Base-by-base conservation (phyloP, 2,113 vertebrate genomes). In the Anoplopoma fimbria region DNA sequence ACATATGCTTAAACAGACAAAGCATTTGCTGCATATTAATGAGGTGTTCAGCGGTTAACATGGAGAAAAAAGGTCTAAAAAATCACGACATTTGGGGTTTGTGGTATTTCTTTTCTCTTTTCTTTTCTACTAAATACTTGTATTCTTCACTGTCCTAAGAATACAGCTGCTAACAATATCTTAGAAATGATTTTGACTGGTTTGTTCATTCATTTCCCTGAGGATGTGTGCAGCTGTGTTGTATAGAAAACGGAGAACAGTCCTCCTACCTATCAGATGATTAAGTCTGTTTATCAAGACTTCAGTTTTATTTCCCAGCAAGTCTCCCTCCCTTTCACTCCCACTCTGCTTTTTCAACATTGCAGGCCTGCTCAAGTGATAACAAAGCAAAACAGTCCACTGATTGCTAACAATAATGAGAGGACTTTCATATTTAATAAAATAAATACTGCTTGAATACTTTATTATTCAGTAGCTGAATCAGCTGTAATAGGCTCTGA, bases 241-340 rank as follows among this genome's bases (percentile, higher is more conserved):
- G 60, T 74, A 57, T 29, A 23, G 38, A 45, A 78, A 81, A 61
- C 0, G 19, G 25, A 62, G 45, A 33, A 15, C 2, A 3, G 14
- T 79, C 74, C 77, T 75, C 69, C 9, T 21, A 12, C 33, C 29
- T 76, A 17, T 65, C 27, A 23, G 40, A 68, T 79, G 34, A 82
- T 82, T 82, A 60, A 77, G 42, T 78, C 34, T 80, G 36, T 77
- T 89, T 86, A 77, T 80, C 63, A 71, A 49, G 19, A 77, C 47
- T 63, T 12, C 42, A 9, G 38, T 81, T 82, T 85, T 79, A 82
- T 88, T 88, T 67, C 77, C 86, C 51, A 69, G 79, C 63, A 14
- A 36, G 77, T 61, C 49, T 73, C 34, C 77, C 84, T 89, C 86
- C 76, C 86, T 21, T 1, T 70, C 67, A 79, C 89, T 90, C 90